A percentile compares a stretch with the other conserved stretches of the same genome.
Evolutionary conservation across 2,888 invertebrate species (phyloP).

Genomic region (Slavum lentiscoides): DNA sequence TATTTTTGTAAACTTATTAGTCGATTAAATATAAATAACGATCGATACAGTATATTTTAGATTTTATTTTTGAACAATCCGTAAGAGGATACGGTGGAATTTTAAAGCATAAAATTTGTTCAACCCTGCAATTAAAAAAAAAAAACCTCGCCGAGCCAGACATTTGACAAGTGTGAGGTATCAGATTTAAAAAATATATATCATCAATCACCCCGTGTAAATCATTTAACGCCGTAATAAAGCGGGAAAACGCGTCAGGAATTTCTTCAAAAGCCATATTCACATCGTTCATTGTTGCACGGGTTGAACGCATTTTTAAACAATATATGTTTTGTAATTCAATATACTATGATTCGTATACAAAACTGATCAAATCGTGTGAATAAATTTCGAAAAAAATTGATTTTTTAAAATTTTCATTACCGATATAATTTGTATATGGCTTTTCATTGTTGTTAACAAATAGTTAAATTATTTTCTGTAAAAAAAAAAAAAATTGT

Average conservation of each 20-base stretch:
- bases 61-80: background rate
- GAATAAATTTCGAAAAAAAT: no score
- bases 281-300: no score
- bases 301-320: no score
- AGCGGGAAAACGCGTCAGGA: conserved; percentile 3
- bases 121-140: conserved; percentile 14
- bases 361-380: no score
- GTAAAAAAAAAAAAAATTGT: no score
- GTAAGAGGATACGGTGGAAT: background rate
- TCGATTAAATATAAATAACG: conserved; percentile 3
- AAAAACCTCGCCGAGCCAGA: background rate
- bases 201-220: conserved; percentile 29
- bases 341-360: no score
- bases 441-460: no score
- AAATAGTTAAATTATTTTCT: no score
- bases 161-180: conserved; percentile 24
- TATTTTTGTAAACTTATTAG: background rate
- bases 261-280: background rate
- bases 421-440: no score
- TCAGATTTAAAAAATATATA: conserved; percentile 16
- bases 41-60: background rate
- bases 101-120: conserved; percentile 18
- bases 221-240: conserved; percentile 30
- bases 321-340: no score
- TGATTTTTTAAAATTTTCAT: no score